These are phyloP conservation scores for Enteromius argenteus DNA, from an alignment of 2,797 vertebrate genomes.

Conservation along the genomic window DNA sequence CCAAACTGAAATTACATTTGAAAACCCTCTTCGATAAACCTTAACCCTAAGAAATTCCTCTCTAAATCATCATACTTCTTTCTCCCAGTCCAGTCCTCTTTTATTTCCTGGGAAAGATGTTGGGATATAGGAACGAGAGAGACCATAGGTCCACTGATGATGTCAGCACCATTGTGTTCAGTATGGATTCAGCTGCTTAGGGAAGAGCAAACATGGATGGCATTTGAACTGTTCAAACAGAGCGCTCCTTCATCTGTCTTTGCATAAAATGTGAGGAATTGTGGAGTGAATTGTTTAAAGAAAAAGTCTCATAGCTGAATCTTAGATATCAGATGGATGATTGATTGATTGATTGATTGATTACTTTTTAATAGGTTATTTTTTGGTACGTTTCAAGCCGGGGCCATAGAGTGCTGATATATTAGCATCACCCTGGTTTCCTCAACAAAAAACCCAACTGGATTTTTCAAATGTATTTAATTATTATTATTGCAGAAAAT, in stretches of 20 bases:
- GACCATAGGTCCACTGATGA: background rate
- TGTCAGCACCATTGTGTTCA: conserved; percentile 39
- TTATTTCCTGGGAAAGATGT: conserved; percentile 13
- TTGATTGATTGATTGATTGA: conserved; percentile 37
- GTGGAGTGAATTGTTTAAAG: conserved; percentile 3
- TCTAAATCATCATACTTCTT: conserved; percentile 28
- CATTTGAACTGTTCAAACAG: conserved; percentile 56
- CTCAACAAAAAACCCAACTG: background rate
- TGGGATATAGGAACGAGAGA: conserved; percentile 13
- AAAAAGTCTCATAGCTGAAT: background rate
- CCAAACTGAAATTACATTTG: conserved; percentile 47
- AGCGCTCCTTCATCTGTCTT: conserved; percentile 7
- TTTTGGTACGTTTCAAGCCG: background rate
- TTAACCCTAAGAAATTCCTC: conserved; percentile 15
- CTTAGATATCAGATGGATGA: background rate
- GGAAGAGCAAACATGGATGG: conserved; percentile 49
- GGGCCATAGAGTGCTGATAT: no score
- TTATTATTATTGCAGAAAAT: background rate
- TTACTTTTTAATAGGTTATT: background rate
- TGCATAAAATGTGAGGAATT: conserved; percentile 29
- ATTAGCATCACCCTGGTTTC: background rate
- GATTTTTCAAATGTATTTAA: background rate
- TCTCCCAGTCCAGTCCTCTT: background rate
- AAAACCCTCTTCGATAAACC: conserved; percentile 41
- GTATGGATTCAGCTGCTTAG: conserved; percentile 57